Evolutionary conservation across 2,888 invertebrate species (phyloP), one percentile per base, ranked within the genome.

Genomic region (Dorcus hopei): DNA sequence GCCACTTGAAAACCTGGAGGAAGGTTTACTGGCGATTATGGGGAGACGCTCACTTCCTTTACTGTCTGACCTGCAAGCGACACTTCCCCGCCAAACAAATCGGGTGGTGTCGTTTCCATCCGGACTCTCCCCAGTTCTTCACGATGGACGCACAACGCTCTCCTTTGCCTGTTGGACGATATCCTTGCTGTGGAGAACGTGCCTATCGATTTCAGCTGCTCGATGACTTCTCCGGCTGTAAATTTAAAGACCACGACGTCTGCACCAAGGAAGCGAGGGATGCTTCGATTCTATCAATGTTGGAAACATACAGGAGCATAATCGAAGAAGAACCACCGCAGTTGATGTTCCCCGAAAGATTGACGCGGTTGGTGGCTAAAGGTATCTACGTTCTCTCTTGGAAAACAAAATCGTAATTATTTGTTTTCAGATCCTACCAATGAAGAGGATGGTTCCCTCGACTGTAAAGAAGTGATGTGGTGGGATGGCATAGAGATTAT

Each of bases 11-110:
- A 63, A 88, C 89, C 0, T 97, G 97, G 97, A 83, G 94, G 0
- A 76, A 71, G 58, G 70, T 95, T 2, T 97, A 96, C 79, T 97
- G 97, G 97, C 85, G 91, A 45, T 80, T 96, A 49, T 96, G 96
- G 96, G 93, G 93, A 0, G 90, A 91, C 70, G 89, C 93, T 63
- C 96, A 97, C 78, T 93, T 89, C 78, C 80, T 96, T 23, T 85
- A 85, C 59, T 97, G 97, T 72, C 85, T 86, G 49, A 83, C 85
- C 2, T 95, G 95, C 72, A 89, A 90, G 70, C 84, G 83, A 39
- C 86, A 85, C 74, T 93, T 91, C 72, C 89, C 92, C 0, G 85
- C 87, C 1, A 87, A 88, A 72, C 82, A 90, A 81, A 87, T 90
- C 81, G 86, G 86, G 63, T 91, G 90, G 90, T 93, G 93, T 69